Base-by-base conservation (phyloP, 2,113 vertebrate genomes). In the Erythrocebus patas region DNA sequence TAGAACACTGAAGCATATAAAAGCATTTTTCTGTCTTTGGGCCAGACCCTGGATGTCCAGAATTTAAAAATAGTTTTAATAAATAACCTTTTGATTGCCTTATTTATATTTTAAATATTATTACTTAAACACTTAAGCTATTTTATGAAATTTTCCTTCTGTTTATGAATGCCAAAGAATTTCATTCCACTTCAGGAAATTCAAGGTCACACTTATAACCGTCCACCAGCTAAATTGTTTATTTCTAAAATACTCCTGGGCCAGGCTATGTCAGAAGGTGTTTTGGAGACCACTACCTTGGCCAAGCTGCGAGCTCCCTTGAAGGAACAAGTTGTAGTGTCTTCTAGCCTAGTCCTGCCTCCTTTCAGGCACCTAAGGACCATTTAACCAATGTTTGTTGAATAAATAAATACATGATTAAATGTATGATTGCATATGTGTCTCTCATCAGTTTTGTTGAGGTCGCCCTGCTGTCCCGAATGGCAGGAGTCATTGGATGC, bases 31-130 rank as follows among this genome's bases (percentile, higher is more conserved):
- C 66, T 89, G 16, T 92, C 43, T 90, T 86, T 91, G 73, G 52
- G 79, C 48, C 40, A 81, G 66, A 79, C 32, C 79, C 30, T 2
- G 17, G 61, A 80, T 75, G 68, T 70, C 59, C 79, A 93, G 61
- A 92, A 83, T 64, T 78, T 89, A 48, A 96, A 93, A 96, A 72
- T 55, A 91, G 45, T 52, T 94, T 87, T 23, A 93, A 61, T 90
- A 93, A 97, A 85, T 85, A 80, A 80, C 61, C 52, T 83, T 96
- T 97, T 97, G 92, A 27, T 18, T 10, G 0, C 45, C 25, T 98
- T 95, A 84, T 68, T 98, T 97, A 98, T 82, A 82, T 81, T 97
- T 87, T 35, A 96, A 38, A 14, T 95, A 76, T 95, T 89, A 91
- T 88, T 86, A 90, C 30, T 94, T 92, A 94, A 88, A 52, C 2